These are phyloP conservation scores for Hozukius guyotensis DNA, from an alignment of 2,797 vertebrate species.

Conservation along the genomic window DNA sequence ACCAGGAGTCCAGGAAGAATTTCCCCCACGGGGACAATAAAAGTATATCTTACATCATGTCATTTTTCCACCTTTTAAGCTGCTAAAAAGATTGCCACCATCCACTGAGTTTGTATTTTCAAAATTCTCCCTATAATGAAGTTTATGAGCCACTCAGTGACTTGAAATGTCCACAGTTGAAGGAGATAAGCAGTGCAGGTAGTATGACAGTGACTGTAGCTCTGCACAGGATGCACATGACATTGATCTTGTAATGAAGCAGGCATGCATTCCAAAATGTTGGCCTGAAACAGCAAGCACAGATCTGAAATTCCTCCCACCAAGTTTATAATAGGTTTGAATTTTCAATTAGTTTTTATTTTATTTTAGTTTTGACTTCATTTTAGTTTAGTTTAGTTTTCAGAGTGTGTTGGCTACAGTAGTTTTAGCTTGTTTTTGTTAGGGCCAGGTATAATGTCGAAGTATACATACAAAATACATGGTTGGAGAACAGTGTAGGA, in stretches of 20 bases:
- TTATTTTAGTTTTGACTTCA: not conserved
- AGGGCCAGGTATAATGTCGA: not conserved
- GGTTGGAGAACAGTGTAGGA: too few relatives aligned
- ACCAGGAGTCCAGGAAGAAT: too few relatives aligned
- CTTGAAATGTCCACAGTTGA: not conserved
- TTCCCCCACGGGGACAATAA: too few relatives aligned
- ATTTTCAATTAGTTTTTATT: not conserved
- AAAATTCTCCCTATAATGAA: not conserved
- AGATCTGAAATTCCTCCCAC: not conserved
- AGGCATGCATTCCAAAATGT: not conserved
- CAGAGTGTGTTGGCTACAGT: too few relatives aligned
- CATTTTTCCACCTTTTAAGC: not conserved
- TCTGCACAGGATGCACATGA: not conserved
- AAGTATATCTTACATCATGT: too few relatives aligned
- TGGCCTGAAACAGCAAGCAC: not conserved
- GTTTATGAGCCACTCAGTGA: not conserved
- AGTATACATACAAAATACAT: not conserved
- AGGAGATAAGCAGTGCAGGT: not conserved
- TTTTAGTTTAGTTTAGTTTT: not conserved
- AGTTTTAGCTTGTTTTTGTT: not conserved
- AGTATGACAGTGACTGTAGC: not conserved
- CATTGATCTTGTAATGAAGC: not conserved
- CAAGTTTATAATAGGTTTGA: too few relatives aligned
- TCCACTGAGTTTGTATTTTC: not conserved
- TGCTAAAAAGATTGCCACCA: not conserved